A percentile compares a stretch with the other conserved stretches of the same genome.
Evolutionary conservation across 2,113 vertebrate species (phyloP).

Genomic region (Chaenocephalus aceratus): DNA sequence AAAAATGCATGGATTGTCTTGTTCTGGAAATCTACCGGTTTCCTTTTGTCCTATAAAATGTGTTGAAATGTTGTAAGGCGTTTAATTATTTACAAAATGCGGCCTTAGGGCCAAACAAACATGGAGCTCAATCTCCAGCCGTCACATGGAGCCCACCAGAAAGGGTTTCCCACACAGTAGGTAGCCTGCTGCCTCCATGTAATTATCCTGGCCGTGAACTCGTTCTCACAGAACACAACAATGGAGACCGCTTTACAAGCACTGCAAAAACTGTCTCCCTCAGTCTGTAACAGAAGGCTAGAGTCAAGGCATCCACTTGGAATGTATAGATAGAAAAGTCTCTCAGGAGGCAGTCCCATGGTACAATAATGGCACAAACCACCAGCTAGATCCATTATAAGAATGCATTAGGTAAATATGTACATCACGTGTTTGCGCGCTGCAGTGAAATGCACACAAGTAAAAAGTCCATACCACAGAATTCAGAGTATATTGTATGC

Average conservation of each 20-base stretch:
- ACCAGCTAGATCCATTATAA: slow-evolving; percentile 37
- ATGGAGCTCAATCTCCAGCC: slow-evolving; percentile 41
- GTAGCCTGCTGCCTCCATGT: slow-evolving; percentile 49
- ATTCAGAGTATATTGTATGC: not conserved
- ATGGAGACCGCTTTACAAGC: slow-evolving; percentile 32
- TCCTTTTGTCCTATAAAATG: slow-evolving; percentile 72
- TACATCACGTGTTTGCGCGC: slow-evolving; percentile 59
- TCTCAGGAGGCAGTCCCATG: slow-evolving; percentile 76
- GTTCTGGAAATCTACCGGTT: slow-evolving; percentile 63
- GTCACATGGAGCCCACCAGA: slow-evolving; percentile 39
- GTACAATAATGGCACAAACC: slow-evolving; percentile 58
- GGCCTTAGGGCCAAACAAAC: slow-evolving; percentile 57
- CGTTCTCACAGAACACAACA: slow-evolving; percentile 39
- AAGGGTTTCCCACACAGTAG: slow-evolving; percentile 45
- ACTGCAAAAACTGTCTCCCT: slow-evolving; percentile 45
- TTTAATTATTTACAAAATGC: slow-evolving; percentile 46
- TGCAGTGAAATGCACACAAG: slow-evolving; percentile 40
- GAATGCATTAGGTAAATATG: slow-evolving; percentile 63
- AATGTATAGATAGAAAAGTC: slow-evolving; percentile 82
- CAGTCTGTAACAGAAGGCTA: slow-evolving; percentile 55
- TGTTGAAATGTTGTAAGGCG: slow-evolving; percentile 54
- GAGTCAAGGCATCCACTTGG: slow-evolving; percentile 82
- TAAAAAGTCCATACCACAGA: slow-evolving; percentile 40
- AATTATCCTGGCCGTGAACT: slow-evolving; percentile 7
- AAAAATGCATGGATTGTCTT: slow-evolving; percentile 82